Percentiles rank a stretch among this genome's conserved stretches.
phyloP scores from a whole-genome alignment of 92 coral and sea anemone species.

The Epizoanthus fatuus region DNA sequence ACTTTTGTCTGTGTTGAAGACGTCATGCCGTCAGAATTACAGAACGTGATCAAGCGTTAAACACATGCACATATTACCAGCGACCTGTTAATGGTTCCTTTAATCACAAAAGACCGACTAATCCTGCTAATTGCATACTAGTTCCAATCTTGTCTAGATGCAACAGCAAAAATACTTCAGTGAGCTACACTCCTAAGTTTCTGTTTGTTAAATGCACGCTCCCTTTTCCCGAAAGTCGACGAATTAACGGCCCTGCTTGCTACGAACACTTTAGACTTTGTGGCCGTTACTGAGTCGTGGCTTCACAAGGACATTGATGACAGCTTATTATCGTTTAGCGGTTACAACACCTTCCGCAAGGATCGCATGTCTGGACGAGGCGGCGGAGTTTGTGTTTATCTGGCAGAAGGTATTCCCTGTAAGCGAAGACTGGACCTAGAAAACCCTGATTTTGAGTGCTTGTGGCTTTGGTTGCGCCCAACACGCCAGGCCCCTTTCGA shows the following conservation, averaged over 20 bases:
- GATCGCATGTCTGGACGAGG: constrained; percentile 55
- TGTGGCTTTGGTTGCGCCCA: constrained; percentile 60
- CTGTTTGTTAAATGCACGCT: constrained; percentile 40
- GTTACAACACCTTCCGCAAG: constrained; percentile 52
- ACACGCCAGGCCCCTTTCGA: constrained; percentile 64
- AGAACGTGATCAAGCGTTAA: not conserved
- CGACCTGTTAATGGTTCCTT: not conserved
- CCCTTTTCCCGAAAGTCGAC: constrained; percentile 51
- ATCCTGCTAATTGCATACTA: not conserved
- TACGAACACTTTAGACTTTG: constrained; percentile 33
- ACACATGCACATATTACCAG: not conserved
- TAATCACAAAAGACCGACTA: too few species aligned
- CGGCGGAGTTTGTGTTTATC: constrained; percentile 64
- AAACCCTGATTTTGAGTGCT: constrained; percentile 25
- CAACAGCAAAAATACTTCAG: not conserved
- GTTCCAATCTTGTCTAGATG: not conserved
- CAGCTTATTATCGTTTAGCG: constrained; percentile 43
- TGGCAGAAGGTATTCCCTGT: constrained; percentile 15
- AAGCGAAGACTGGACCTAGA: constrained; percentile 51
- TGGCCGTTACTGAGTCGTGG: constrained; percentile 69
- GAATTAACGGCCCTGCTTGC: constrained; percentile 41
- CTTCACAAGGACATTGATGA: constrained; percentile 55
- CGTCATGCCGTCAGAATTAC: not conserved
- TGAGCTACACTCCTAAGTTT: constrained; percentile 41
- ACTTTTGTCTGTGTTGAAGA: too few species aligned